Percentiles rank a stretch among this genome's conserved stretches.
Conservation (phyloP, 2,113 vertebrate genomes). For the Ramphastos sulfuratus region DNA sequence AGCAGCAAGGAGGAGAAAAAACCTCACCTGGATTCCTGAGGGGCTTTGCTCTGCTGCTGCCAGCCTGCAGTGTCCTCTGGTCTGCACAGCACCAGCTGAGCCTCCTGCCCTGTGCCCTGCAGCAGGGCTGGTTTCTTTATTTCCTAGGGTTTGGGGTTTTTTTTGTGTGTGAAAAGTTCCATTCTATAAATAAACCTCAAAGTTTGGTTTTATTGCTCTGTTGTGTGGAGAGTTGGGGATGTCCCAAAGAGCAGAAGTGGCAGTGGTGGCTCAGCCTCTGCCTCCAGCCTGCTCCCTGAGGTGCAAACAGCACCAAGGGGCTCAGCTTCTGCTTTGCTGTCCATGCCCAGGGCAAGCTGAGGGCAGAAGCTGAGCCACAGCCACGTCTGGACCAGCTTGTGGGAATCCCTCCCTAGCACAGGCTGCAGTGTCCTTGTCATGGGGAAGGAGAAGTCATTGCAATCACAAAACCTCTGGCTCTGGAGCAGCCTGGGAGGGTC, state of each 20-base stretch:
- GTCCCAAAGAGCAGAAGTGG: background rate
- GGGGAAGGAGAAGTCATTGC: background rate
- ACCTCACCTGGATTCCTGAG: background rate
- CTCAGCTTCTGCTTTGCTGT: background rate
- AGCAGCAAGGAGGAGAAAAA: slow-evolving; percentile 23
- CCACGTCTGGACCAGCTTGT: fast-evolving
- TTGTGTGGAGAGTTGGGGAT: background rate
- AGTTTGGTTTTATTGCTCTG: background rate
- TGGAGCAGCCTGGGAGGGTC: background rate
- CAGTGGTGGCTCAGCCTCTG: background rate
- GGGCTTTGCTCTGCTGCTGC: too few species aligned
- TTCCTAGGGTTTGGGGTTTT: background rate
- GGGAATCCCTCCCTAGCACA: background rate
- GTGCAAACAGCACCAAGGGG: too few species aligned
- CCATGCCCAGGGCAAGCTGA: background rate
- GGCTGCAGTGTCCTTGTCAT: background rate
- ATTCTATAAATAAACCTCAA: background rate
- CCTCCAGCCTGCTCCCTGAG: too few species aligned
- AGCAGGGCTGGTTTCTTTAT: background rate
- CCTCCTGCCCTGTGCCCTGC: too few species aligned
- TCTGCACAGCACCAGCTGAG: background rate
- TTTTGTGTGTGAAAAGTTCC: background rate
- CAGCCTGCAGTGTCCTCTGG: background rate
- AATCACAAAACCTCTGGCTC: too few species aligned
- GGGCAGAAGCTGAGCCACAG: background rate